Evolutionary conservation across 35 echinoderm and acorn worm species (phyloP), one percentile per base, ranked within the genome.

Genomic region (Nesometra sesokonis): DNA sequence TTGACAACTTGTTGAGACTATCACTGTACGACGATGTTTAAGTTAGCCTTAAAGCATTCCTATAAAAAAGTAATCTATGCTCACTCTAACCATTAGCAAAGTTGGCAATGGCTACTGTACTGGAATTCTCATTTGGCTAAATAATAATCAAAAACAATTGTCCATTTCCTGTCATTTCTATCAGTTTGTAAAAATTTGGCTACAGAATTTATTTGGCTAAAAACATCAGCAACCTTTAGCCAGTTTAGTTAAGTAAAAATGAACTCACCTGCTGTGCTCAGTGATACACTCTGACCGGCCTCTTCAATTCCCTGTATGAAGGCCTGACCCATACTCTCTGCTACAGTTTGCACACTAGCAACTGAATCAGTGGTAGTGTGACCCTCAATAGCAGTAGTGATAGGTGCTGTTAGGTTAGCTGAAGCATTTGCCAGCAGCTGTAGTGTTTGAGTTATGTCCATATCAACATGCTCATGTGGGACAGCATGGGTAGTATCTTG

Each of bases 341-440:
- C 32, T 17, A 37, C 57, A 84, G 81, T 81, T 8, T 32, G 76
- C 19, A 80, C 34, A 29, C 23, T 34, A 9, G 57, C 52, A 37
- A 32, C 86, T 0, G 76, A 31, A 15, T 32, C 85, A 77, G 86
- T 87, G 39, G 39, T 81, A 31, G 78, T 21, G 0, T 0, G 78
- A 32, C 32, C 52, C 19, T 40, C 40, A 86, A 57, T 35, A 17
- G 33, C 35, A 33, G 33, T 31, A 67, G 46, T 34, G 52, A 35
- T 84, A 3, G 37, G 35, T 29, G 35, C 35, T 31, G 36, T 87
- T 52, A 97, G 92, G 80, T 91, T 89, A 13, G 92, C 95, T 8
- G 95, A 97, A 19, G 95, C 95, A 87, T 97, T 97, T 36, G 95
- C 95, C 32, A 97, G 85, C 17, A 97, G 87, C 47, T 97, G 95